A percentile compares a stretch with the other conserved stretches of the same genome.
Conservation (phyloP, 2,888 invertebrate genomes). For the Agyllia agylla region DNA sequence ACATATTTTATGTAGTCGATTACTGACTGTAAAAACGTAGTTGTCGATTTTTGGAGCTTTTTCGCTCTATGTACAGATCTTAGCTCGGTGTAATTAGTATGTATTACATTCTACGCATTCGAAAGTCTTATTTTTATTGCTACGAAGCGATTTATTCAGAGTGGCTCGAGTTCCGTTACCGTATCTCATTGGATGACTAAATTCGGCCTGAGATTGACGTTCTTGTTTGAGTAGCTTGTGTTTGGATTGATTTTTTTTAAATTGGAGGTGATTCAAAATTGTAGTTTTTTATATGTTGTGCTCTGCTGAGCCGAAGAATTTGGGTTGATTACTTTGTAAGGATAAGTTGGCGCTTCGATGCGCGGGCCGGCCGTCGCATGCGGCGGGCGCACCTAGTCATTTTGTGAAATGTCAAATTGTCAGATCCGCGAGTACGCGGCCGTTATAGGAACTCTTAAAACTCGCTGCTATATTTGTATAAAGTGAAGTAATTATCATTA, state of each 20-base stretch:
- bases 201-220: constrained; percentile 82
- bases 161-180: constrained; percentile 90
- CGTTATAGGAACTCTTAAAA: constrained; percentile 96
- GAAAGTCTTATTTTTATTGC: constrained; percentile 83
- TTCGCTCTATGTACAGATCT: constrained; percentile 84
- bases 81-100: constrained; percentile 86
- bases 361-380: constrained; percentile 82
- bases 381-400: constrained; percentile 89
- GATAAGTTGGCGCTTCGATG: constrained; percentile 82
- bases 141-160: constrained; percentile 86
- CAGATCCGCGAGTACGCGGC: constrained; percentile 88
- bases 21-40: constrained; percentile 86
- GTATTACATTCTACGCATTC: constrained; percentile 84
- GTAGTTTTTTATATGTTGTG: constrained; percentile 81
- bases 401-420: constrained; percentile 90
- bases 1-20: constrained; percentile 87
- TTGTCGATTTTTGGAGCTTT: constrained; percentile 83
- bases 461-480: constrained; percentile 96
- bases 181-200: constrained; percentile 85
- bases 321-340: constrained; percentile 86
- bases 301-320: constrained; percentile 80
- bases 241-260: constrained; percentile 76
- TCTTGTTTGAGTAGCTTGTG: constrained; percentile 72
- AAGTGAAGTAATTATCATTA: constrained; percentile 88
- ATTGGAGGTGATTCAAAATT: constrained; percentile 84